A percentile compares a stretch with the other conserved stretches of the same genome.
Evolutionary conservation across 2,888 invertebrate genomes (phyloP).

Genomic region (Drosophila acutilabella): DNA sequence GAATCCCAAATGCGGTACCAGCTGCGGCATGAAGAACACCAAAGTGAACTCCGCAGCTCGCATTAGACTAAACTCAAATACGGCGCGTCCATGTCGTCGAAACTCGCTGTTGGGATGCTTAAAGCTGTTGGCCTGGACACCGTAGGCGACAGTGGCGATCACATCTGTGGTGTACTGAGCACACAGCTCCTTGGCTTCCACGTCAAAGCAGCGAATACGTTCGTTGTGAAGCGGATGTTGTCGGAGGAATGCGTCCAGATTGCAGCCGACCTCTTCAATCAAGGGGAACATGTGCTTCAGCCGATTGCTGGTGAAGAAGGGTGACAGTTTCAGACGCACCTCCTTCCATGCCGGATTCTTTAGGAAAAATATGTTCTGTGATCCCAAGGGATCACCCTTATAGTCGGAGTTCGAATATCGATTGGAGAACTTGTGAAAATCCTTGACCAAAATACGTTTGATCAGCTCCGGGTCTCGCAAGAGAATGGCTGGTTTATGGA

Average conservation of each 20-base stretch:
- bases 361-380: slow-evolving; percentile 85
- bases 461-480: slow-evolving; percentile 85
- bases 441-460: slow-evolving; percentile 85
- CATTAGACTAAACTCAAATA: slow-evolving; percentile 82
- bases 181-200: slow-evolving; percentile 83
- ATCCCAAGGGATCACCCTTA: slow-evolving; percentile 84
- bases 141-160: slow-evolving; percentile 86
- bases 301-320: slow-evolving; percentile 85
- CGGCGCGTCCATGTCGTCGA: slow-evolving; percentile 83
- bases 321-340: slow-evolving; percentile 85
- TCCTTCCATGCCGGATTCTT: slow-evolving; percentile 86
- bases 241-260: slow-evolving; percentile 76
- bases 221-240: slow-evolving; percentile 69
- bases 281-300: slow-evolving; percentile 83
- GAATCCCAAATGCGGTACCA: slow-evolving; percentile 81
- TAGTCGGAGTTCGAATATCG: slow-evolving; percentile 83
- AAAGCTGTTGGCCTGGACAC: slow-evolving; percentile 85
- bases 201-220: slow-evolving; percentile 60
- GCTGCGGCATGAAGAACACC: slow-evolving; percentile 85
- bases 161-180: slow-evolving; percentile 85
- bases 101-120: slow-evolving; percentile 85
- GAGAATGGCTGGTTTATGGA: slow-evolving; percentile 85
- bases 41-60: slow-evolving; percentile 83
- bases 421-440: slow-evolving; percentile 85
- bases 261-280: slow-evolving; percentile 81